Base-by-base conservation (phyloP, 2,113 vertebrate genomes). In the Podiceps cristatus region DNA sequence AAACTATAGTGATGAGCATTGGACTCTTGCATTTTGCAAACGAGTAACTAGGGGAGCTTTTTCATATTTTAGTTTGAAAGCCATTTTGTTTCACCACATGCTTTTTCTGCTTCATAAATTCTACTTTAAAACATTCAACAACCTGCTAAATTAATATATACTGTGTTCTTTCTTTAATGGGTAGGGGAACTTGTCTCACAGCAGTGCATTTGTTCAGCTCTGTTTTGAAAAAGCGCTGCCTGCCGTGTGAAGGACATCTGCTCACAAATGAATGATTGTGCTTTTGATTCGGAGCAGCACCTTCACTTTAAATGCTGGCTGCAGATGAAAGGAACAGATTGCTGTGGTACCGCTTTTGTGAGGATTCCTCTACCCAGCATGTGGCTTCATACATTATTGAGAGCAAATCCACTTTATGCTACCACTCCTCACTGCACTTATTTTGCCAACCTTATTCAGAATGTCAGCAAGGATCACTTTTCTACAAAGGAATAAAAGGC, bases 191-290 rank as follows among this genome's bases (percentile, higher is more conserved):
- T 97, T 96, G 95, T 96, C 96, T 98, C 95, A 27, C 98, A 97
- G 97, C 84, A 89, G 85, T 91, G 96, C 88, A 19, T 98, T 97
- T 98, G 96, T 97, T 97, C 94, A 93, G 95, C 88, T 87, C 93
- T 60, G 88, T 93, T 97, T 96, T 90, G 89, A 81, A 40, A 76
- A 96, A 93, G 86, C 5, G 8, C 96, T 95, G 96, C 97, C 95
- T 93, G 49, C 95, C 50, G 91, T 42, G 97, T 93, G 97, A 97
- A 97, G 93, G 98, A 97, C 98, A 95, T 96, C 98, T 96, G 98
- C 97, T 97, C 98, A 98, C 98, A 98, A 98, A 98, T 97, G 97
- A 98, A 59, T 96, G 96, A 98, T 98, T 99, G 98, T 98, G 97
- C 97, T 98, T 92, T 98, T 93, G 96, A 93, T 95, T 95, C 86